Evolutionary conservation across 64 coral and sea anemone species (phyloP), one percentile per base, ranked within the genome.

Genomic region (Pocillopora damicornis): DNA sequence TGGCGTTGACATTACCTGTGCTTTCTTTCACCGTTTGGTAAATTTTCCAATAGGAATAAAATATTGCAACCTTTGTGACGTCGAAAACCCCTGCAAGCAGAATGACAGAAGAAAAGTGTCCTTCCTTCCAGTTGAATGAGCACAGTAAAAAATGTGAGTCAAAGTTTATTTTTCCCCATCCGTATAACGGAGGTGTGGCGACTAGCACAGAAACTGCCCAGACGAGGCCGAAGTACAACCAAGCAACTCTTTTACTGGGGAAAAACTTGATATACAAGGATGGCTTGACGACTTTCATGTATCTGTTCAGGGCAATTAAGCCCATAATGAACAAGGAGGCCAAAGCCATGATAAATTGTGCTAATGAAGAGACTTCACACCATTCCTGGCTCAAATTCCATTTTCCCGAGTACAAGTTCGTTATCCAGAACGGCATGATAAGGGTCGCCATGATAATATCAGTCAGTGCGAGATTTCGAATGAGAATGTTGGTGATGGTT

Each of bases 101-200:
- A 4, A 77, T 84, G 65, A 76, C 30, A 30, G 0, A 92, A 1
- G 84, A 88, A 69, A 92, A 58, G 59, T 88, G 35, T 37, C 74
- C 16, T 30, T 79, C 10, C 18, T 92, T 76, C 84, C 90, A 92
- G 64, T 60, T 68, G 60, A 92, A 79, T 17, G 86, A 76, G 59
- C 90, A 92, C 13, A 87, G 45, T 11, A 64, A 67, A 60, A 92
- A 88, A 8, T 65, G 60, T 0, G 61, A 61, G 12, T 84, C 69
- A 66, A 79, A 92, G 25, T 42, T 57, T 15, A 92, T 86, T 45
- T 77, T 78, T 22, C 84, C 90, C 90, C 83, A 87, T 22, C 90
- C 90, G 86, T 92, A 92, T 16, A 92, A 76, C 8, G 90, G 90
- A 14, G 90, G 90, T 73, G 64, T 92, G n/a, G 90, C 86, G 13